Base-by-base conservation (phyloP, 2,113 vertebrate species). In the Porphyrio hochstetteri region DNA sequence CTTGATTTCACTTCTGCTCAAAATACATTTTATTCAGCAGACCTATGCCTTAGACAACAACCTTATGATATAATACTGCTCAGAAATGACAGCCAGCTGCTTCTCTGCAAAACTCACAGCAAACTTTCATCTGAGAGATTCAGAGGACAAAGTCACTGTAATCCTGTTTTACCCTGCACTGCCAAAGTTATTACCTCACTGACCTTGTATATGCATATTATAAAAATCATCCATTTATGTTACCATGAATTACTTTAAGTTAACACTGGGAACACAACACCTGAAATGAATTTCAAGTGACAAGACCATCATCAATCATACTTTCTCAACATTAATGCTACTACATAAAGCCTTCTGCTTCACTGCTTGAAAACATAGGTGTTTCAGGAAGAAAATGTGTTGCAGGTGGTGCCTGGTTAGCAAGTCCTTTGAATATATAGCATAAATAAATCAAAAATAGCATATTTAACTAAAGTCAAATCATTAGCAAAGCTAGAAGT, bases 181-280 rank as follows among this genome's bases (percentile, higher is more conserved):
- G 90, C 86, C 96, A 92, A 94, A 97, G 92, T 95, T 95, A 97
- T 93, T 95, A 82, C 91, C 95, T 97, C 80, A 89, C 91, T 96
- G 96, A 96, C 94, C 97, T 97, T 97, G 94, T 78, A 80, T 94
- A 86, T 88, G 95, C 82, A 69, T 86, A 96, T 97, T 98, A 98
- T 94, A 97, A 98, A 98, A 98, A 97, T 90, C 97, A 98, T 95
- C 93, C 94, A 97, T 97, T 97, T 97, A 96, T 94, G 92, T 97
- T 97, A 96, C 82, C 97, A 96, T 78, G 89, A 98, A 97, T 97
- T 96, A 98, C 95, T 96, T 57, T 70, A 91, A 74, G 84, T 95
- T 96, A 97, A 98, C 95, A 94, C 77, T 91, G 86, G 87, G 92
- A 98, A 97, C 78, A 90, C 59, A 95, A 82, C 88, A 97, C 96